Evolutionary conservation across 1,140 invertebrate genomes (phyloP), one percentile per base, ranked within the genome.

Genomic region (Anastrepha obliqua): DNA sequence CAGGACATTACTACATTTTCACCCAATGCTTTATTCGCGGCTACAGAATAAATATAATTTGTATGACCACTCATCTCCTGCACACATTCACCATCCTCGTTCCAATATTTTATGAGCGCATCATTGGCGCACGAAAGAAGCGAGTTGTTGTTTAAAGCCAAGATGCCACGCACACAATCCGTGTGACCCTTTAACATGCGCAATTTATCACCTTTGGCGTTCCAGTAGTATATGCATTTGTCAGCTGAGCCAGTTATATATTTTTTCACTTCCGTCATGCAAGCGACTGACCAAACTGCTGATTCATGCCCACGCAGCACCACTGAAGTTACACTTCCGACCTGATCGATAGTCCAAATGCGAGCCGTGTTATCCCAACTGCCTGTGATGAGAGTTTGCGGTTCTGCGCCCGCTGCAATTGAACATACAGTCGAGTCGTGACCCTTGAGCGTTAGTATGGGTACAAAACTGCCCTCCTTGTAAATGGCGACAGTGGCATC

Each of bases 51-150:
- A 89, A 97, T 96, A 92, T 96, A 97, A 94, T 96, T 97, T 65
- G 95, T 95, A 91, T 98, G 98, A 0, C 97, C 97, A 93, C 95
- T 96, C 90, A 96, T 96, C n/a, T 95, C 96, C 59, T 96, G 95
- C 3, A 98, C 90, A 93, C 97, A 97, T 90, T 96, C 95, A 87
- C 98, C 98, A 87, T 95, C 94, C 74, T 95, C 94, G 55, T 96
- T 95, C 98, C 98, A 99, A 58, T 96, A 94, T 90, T 96, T 95
- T 17, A 99, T 94, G 4, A 96, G 95, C 0, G 96, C 96, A 95
- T 99, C 98, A 94, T 99, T 99, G 39, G 97, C 96, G 91, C 97
- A 98, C 58, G 98, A 98, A 17, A 98, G 91, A 92, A 99, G 97
- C 74, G 96, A 95, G 47, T 95, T 94, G 42, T 95, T 94, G 85